phyloP scores from a whole-genome alignment of 2,888 invertebrate genomes.

The Enchytraeus crypticus region DNA sequence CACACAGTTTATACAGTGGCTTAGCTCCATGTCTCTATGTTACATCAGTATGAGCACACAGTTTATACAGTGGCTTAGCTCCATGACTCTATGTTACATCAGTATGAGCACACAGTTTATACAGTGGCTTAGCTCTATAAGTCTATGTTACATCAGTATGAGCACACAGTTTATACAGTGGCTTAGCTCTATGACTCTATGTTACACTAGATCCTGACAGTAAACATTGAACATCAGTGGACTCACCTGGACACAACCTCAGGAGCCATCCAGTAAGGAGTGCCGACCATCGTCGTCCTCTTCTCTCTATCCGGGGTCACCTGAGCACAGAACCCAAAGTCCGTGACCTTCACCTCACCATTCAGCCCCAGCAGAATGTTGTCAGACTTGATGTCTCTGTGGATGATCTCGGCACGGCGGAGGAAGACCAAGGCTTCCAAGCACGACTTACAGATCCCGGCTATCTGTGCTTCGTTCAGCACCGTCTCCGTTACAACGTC shows the following conservation, averaged over 20 bases:
- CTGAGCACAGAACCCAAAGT: constrained; percentile 99
- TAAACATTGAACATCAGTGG: too few relatives aligned
- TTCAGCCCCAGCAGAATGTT: constrained; percentile 95
- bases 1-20: too few relatives aligned
- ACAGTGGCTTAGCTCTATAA: too few relatives aligned
- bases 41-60: too few relatives aligned
- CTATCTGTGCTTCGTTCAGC: constrained; percentile 99
- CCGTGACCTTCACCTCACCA: constrained; percentile 94
- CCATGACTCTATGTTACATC: too few relatives aligned
- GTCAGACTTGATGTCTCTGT: constrained; percentile 63
- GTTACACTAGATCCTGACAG: too few relatives aligned
- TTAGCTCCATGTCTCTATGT: too few relatives aligned
- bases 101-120: too few relatives aligned
- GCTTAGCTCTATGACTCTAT: too few relatives aligned
- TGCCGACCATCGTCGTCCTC: constrained; percentile 98
- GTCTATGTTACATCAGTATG: too few relatives aligned
- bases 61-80: too few relatives aligned
- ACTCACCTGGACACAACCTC: constrained; percentile 50
- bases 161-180: too few relatives aligned
- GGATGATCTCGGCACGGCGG: constrained; percentile 55
- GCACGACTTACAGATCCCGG: constrained; percentile 75
- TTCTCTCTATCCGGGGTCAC: constrained; percentile 97
- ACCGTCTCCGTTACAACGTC: constrained; percentile 99
- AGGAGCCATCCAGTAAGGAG: constrained; percentile 60
- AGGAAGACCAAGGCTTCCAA: constrained; percentile 95